Conservation (phyloP, 2,888 invertebrate species). For the Ochropacha duplaris region DNA sequence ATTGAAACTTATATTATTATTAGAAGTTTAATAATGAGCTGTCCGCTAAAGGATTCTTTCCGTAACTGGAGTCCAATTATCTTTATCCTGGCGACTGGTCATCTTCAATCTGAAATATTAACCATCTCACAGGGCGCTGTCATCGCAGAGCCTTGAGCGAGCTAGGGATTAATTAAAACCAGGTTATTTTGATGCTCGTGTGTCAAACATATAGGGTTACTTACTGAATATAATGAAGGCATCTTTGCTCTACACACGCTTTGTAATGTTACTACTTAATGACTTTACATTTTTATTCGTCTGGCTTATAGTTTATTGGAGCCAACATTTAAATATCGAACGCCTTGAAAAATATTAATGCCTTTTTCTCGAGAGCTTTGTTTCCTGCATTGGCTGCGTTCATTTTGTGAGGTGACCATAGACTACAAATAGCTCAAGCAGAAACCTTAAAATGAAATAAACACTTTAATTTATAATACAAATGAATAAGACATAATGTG, state of each 20-base stretch:
- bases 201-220: conserved; percentile 69
- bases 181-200: conserved; percentile 60
- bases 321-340: neutral
- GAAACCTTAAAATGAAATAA: neutral
- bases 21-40: conserved; percentile 9
- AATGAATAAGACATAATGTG: neutral
- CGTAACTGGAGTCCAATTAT: conserved; percentile 67
- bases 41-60: conserved; percentile 45
- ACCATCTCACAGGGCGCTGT: conserved; percentile 43
- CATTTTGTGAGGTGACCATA: neutral
- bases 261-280: conserved; percentile 9
- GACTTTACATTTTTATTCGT: neutral
- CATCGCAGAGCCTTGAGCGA: conserved; percentile 41
- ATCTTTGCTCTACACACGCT: conserved; percentile 44
- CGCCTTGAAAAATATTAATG: no score
- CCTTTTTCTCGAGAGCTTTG: no score
- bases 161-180: conserved; percentile 63
- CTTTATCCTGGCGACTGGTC: conserved; percentile 48
- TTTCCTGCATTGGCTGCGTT: no score
- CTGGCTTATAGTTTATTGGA: neutral
- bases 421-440: neutral
- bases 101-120: conserved; percentile 66
- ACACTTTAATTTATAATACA: neutral
- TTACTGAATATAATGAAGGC: conserved; percentile 63
- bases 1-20: neutral